Evolutionary conservation across 2,797 vertebrate species (phyloP), one percentile per base, ranked within the genome.

Genomic region (Acanthopagrus latus): DNA sequence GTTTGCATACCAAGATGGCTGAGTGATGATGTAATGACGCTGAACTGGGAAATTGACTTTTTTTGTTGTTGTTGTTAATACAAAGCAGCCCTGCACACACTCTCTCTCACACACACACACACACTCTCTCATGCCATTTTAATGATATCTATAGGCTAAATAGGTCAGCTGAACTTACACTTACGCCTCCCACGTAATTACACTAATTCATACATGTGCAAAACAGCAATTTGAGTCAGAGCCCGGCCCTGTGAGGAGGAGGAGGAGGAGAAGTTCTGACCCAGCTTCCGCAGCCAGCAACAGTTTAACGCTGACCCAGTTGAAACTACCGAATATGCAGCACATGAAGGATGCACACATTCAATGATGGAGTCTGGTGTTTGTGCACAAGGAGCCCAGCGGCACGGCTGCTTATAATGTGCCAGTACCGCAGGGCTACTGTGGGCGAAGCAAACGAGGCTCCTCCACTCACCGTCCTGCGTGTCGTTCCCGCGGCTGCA

Each of bases 401-500:
- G 29, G 54, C 73, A 65, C 14, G 63, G 52, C 62, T 33, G 58
- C 3, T 27, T 27, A 67, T 41, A 52, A 46, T 41, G 48, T 51
- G 67, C 64, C 58, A 50, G 75, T 55, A 78, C 83, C 62, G 84
- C 86, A 84, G 81, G 64, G 64, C 69, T 75, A 57, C 78, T 64
- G 75, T 71, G 82, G 76, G 77, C 78, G 78, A 86, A 74, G 27
- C 29, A 27, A 51, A 52, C 17, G 62, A 27, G 23, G 29, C 63
- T 5, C 64, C 52, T 51, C 4, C 71, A 96, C 97, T 99, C 96
- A 99, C 98, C 98, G 87, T 97, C 96, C 87, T 95, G 96, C 76
- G 96, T 93, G 90, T 95, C 96, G 90, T 97, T 96, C 80, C 97
- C 97, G 57, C 98, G 97, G 88, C 98, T 98, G 96, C 98, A 99